Conservation (phyloP, 2,888 invertebrate genomes). For the Geotrupes spiniger region DNA sequence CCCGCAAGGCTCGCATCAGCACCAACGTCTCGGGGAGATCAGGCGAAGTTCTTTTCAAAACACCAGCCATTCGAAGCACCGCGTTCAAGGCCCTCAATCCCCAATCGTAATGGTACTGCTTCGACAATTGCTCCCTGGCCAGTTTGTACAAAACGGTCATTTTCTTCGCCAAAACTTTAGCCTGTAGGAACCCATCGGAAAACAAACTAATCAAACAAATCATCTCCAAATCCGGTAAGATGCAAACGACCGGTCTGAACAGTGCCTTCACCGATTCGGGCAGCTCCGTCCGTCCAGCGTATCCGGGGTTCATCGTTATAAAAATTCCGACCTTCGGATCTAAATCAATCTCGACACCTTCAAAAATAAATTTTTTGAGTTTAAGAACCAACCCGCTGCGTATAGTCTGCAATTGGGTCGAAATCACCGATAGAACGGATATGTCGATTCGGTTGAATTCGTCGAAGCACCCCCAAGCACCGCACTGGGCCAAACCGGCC, state of each 20-base stretch:
- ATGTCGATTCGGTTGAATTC: constrained; percentile 93
- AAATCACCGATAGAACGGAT: constrained; percentile 89
- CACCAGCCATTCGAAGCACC: constrained; percentile 88
- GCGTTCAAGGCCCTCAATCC: constrained; percentile 88
- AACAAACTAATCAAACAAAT: constrained; percentile 91
- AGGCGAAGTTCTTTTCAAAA: constrained; percentile 73
- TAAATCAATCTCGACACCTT: constrained; percentile 69
- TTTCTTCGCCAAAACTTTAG: constrained; percentile 89
- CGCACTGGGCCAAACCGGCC: constrained; percentile 78
- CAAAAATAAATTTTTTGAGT: constrained; percentile 65
- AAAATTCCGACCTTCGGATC: constrained; percentile 89
- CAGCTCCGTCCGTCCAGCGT: constrained; percentile 86
- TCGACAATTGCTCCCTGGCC: constrained; percentile 83
- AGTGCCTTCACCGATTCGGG: constrained; percentile 91
- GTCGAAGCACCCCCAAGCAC: constrained; percentile 96
- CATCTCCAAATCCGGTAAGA: constrained; percentile 86
- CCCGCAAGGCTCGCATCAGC: constrained; percentile 85
- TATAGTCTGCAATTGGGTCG: constrained; percentile 87
- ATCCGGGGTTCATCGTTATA: constrained; percentile 94
- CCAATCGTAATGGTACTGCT: constrained; percentile 93
- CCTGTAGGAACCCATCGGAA: constrained; percentile 87
- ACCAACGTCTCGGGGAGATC: constrained; percentile 83
- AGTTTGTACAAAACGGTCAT: constrained; percentile 90
- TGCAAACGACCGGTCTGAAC: constrained; percentile 89
- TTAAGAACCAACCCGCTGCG: constrained; percentile 77